Evolutionary conservation across 2,888 invertebrate species (phyloP), one percentile per base, ranked within the genome.

Genomic region (Nomada hirtipes): DNA sequence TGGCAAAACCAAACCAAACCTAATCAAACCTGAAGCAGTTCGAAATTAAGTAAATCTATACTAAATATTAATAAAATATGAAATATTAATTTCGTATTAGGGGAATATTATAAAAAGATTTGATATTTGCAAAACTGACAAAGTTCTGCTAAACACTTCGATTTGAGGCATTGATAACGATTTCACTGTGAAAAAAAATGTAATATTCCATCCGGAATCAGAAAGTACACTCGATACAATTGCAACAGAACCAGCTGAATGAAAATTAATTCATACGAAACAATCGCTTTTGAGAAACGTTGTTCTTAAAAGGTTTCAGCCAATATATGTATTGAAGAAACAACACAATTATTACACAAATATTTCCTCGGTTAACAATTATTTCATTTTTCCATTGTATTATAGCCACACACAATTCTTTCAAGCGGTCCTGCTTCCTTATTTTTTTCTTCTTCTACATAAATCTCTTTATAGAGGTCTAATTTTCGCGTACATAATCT

Each of bases 301-400:
- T 15, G 29, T n/a, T 57, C n/a, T 7, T 53, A 53, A 65, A 55
- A 65, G 26, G 71, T 63, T 63, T 64, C 53, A n/a, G 18, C 23
- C 15, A 42, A 44, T 63, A 36, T 44, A 36, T 36, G 36, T 7
- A 64, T 52, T 11, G 29, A 7, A 2, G 29, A 47, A 57, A 59
- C 20, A 13, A 47, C 10, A 36, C 44, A 29, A 36, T 59, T 64
- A 18, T 64, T 57, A 73, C 64, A 29, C 11, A 65, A 65, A 10
- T 11, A n/a, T 65, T 44, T 57, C 10, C 57, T 23, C n/a, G 20
- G 47, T 11, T n/a, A 73, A 73, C 26, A 44, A 47, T 57, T 63
- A 44, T 42, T 10, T 13, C 26, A 20, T 13, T 26, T 65, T 65
- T 55, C 18, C 44, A 64, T 64, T 47, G 63, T 9, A 2, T 13